These are phyloP conservation scores for Lamellibrachia luymesi DNA, from an alignment of 1,140 invertebrate species.

Conservation along the genomic window DNA sequence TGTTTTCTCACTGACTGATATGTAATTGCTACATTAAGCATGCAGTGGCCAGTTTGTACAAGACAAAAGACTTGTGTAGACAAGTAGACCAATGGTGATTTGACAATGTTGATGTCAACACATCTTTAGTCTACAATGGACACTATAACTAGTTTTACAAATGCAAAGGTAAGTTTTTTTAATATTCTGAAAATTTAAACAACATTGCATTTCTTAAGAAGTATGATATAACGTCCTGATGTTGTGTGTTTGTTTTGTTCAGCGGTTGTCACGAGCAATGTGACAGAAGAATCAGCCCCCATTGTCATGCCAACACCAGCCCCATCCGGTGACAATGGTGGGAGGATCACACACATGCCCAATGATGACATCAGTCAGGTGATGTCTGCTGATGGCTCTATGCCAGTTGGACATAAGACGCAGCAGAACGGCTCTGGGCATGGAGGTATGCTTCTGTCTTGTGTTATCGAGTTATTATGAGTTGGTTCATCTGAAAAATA, in stretches of 20 bases:
- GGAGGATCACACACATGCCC: not conserved
- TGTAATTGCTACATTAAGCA: too few relatives aligned
- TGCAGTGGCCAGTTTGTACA: not conserved
- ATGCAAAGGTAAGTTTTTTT: not conserved
- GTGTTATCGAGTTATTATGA: not conserved
- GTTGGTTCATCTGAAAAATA: too few relatives aligned
- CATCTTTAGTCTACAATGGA: not conserved
- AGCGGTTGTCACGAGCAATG: not conserved
- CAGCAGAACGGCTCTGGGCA: not conserved
- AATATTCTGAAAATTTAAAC: not conserved
- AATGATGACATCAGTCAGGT: not conserved
- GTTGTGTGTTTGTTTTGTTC: not conserved
- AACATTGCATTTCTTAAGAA: not conserved
- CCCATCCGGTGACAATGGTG: not conserved
- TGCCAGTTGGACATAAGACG: not conserved
- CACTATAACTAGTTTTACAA: not conserved
- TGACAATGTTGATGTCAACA: not conserved
- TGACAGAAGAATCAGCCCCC: not conserved
- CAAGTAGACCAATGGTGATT: not conserved
- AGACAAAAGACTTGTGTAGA: not conserved
- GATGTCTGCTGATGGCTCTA: not conserved
- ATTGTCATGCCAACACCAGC: not conserved
- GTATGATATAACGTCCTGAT: not conserved
- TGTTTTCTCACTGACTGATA: not conserved
- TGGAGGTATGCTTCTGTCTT: not conserved